Evolutionary conservation across 2,888 invertebrate genomes (phyloP), one percentile per base, ranked within the genome.

Genomic region (Chirona hameri): DNA sequence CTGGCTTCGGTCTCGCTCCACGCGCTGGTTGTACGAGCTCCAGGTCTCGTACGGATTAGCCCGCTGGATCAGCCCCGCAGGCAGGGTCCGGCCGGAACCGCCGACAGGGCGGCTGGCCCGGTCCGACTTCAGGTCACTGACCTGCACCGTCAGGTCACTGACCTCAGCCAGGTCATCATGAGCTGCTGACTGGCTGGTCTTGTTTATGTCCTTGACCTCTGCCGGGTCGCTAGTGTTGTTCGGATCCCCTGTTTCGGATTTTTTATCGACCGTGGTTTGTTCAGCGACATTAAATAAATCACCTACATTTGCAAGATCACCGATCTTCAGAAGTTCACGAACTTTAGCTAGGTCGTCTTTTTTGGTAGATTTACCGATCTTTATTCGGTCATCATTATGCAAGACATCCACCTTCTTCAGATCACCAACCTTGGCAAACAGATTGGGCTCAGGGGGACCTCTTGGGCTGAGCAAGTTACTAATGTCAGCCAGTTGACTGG

Each of bases 31-130:
- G 52, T 80, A 80, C 7, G 27, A 29, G 48, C 80, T 55, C 80
- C 80, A 80, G 15, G 52, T 80, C 52, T 80, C 80, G 80, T 80
- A 80, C 27, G 80, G 80, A 29, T 80, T 80, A 52, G 27, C 29
- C 4, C 10, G 80, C 52, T 80, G 12, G 27, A 80, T 52, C n/a
- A 80, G 80, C 14, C 80, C 80, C 21, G 24, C 27, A 10, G 80
- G 80, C 52, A 80, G 80, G 12, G 52, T 27, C 0, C 52, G 48
- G 18, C 52, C 80, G 0, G 80, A 80, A 29, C 14, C 4, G n/a
- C 80, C 80, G 15, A 80, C 80, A n/a, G 80, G 52, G 46, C 46
- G 76, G 2, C 39, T 9, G 3, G 72, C 31, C 39, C 18, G 31
- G 18, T 4, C 72, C 76, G 24, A 76, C 10, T 21, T 21, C 76